Conservation (phyloP, 2,888 invertebrate genomes). For the Pristionchus mayeri region DNA sequence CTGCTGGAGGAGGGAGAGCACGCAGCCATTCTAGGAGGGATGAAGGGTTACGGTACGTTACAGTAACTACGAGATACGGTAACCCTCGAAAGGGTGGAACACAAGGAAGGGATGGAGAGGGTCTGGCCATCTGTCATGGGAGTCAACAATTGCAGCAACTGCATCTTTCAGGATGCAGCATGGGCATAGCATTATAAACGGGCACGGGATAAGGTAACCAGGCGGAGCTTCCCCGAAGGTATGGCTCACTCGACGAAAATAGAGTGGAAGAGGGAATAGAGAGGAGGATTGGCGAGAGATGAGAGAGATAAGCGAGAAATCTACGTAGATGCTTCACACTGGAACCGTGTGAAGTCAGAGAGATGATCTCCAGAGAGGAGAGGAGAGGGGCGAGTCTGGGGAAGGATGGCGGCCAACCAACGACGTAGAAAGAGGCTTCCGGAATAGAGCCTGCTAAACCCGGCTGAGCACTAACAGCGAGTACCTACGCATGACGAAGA, state of each 20-base stretch:
- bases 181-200: no score
- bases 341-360: conserved; percentile 9
- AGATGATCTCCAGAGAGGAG: neutral
- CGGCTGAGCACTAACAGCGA: neutral
- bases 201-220: no score
- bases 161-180: no score
- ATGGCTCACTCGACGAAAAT: no score
- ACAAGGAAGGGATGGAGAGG: neutral
- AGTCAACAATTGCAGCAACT: no score
- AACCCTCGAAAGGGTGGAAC: neutral
- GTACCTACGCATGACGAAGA: neutral
- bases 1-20: conserved; percentile 31
- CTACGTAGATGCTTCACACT: conserved; percentile 8
- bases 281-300: neutral
- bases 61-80: conserved; percentile 8
- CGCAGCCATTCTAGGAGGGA: conserved; percentile 18
- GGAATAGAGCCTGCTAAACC: neutral
- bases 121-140: no score
- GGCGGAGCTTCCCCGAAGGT: neutral
- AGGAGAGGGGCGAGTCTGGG: neutral
- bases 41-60: conserved; percentile 17
- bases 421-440: conserved; percentile 32
- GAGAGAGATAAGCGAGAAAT: conserved; percentile 10
- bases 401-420: no score
- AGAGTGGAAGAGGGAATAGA: neutral